Percentiles rank a stretch among this genome's conserved stretches.
Evolutionary conservation across 2,888 invertebrate genomes (phyloP).

Genomic region (Trilocha varians): DNA sequence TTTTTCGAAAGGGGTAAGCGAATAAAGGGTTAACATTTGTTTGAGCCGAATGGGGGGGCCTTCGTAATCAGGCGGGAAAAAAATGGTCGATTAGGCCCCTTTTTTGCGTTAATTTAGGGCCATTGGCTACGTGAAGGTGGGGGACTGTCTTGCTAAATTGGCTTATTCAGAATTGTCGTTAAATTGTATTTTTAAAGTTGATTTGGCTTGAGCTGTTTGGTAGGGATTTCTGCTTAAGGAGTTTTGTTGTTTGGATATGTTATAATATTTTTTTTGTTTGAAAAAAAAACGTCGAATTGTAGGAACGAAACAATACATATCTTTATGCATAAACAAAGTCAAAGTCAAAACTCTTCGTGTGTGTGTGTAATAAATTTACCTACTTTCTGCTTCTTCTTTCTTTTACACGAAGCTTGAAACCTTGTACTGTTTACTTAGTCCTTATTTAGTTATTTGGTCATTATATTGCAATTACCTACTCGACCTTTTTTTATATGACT

Average conservation of each 20-base stretch:
- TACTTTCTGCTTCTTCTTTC: too few species aligned
- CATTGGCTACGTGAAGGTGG: conserved; percentile 56
- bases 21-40: conserved; percentile 73
- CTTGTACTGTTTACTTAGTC: too few species aligned
- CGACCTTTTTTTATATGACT: too few species aligned
- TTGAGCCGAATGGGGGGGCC: conserved; percentile 48
- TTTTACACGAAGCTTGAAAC: too few species aligned
- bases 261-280: not conserved
- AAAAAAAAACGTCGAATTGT: not conserved
- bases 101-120: conserved; percentile 65
- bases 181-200: conserved; percentile 18
- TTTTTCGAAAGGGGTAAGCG: conserved; percentile 67
- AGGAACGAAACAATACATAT: not conserved
- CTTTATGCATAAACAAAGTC: too few species aligned
- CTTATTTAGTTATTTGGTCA: too few species aligned
- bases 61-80: conserved; percentile 70
- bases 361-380: too few species aligned
- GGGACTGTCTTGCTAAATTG: conserved; percentile 45
- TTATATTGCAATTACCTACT: too few species aligned
- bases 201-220: not conserved
- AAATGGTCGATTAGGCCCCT: conserved; percentile 71
- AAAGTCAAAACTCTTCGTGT: too few species aligned
- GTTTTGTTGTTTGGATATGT: not conserved
- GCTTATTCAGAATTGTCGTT: conserved; percentile 37
- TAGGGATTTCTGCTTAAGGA: not conserved